Evolutionary conservation across 1,140 invertebrate genomes (phyloP), one percentile per base, ranked within the genome.

Genomic region (Drosophila albomicans): DNA sequence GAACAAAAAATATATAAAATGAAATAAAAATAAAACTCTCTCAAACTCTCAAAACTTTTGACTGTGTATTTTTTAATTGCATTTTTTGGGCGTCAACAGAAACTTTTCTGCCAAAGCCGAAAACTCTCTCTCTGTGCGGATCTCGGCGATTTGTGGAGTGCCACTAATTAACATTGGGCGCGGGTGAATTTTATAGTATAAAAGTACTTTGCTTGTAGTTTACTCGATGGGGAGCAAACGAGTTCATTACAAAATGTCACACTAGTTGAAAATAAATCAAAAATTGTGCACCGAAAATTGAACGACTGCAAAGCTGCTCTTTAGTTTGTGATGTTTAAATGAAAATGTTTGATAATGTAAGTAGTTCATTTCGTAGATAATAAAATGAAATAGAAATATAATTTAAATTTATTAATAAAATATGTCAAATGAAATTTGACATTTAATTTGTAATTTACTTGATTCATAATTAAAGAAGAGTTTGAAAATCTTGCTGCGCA

Each of bases 221-320:
- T 63, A 61, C 69, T 84, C 78, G 46, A 71, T 57, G 52, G 28
- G 62, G 28, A 28, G 48, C 25, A 32, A 70, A 63, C 58, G 64
- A 75, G 84, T 88, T 86, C 72, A 86, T 88, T 86, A 25, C 20
- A 82, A 82, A 86, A 71, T 78, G 64, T 69, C 70, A 72, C 63
- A 69, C 54, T 49, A 62, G 32, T 16, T 13, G 64, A 79, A 51
- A 25, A 35, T 52, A 57, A 15, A 68, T 43, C 56, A 69, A 25
- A 69, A 63, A 74, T 63, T 3, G 43, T 52, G n/a, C 10, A 57
- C 20, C 15, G 3, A 30, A 30, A 5, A 49, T 46, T 46, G 13
- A 8, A 15, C 15, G 45, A 16, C 45, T 15, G 15, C 41, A 8
- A 6, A 11, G 1, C n/a, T 15, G n/a, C 30, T 15, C 20, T 28